These are phyloP conservation scores for Stegophylla sp. DNA, from an alignment of 2,888 invertebrate species.

Conservation along the genomic window DNA sequence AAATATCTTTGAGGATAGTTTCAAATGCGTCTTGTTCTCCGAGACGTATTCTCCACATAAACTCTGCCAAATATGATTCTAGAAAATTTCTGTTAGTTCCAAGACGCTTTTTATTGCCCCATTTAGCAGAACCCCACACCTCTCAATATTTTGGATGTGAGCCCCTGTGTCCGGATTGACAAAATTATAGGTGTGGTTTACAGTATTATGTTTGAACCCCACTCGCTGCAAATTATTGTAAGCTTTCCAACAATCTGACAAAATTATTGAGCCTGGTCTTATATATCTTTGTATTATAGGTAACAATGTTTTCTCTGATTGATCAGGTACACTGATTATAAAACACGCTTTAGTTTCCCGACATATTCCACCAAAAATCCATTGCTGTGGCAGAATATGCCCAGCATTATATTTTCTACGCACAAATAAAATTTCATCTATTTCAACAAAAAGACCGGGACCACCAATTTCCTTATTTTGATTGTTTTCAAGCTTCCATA, in stretches of 20 bases:
- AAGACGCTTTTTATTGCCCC: background rate
- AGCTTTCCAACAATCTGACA: constrained; percentile 21
- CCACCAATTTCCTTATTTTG: constrained; percentile 10
- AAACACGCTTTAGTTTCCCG: background rate
- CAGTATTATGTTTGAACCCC: background rate
- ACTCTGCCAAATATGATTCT: background rate
- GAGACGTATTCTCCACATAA: background rate
- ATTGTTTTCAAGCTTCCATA: background rate
- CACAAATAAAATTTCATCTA: constrained; percentile 19
- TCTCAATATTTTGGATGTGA: background rate
- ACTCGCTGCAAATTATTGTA: background rate
- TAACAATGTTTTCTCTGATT: background rate
- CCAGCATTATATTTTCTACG: constrained; percentile 36
- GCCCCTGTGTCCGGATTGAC: background rate
- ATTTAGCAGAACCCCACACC: constrained; percentile 44
- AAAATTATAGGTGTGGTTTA: constrained; percentile 18
- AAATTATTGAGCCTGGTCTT: constrained; percentile 5
- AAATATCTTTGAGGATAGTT: background rate
- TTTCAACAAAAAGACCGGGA: background rate
- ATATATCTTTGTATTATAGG: constrained; percentile 1
- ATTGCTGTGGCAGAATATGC: background rate
- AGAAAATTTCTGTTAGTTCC: background rate
- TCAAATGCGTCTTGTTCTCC: background rate
- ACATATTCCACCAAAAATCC: constrained; percentile 22
- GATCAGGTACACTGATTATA: background rate